These are phyloP conservation scores for Oryzias melastigma DNA, from an alignment of 2,113 vertebrate species.

Conservation along the genomic window DNA sequence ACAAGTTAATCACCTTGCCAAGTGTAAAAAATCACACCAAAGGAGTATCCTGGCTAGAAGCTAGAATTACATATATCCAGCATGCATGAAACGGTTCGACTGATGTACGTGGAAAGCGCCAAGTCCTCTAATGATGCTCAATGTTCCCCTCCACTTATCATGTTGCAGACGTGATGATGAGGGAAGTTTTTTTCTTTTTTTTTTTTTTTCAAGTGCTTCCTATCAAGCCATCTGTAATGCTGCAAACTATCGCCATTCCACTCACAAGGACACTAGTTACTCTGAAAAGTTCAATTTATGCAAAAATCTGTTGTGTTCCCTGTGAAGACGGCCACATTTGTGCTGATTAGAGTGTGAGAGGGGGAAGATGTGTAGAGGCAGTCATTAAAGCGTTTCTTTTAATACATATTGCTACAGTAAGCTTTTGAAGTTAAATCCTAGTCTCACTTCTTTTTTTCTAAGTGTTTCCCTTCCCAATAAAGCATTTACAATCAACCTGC, in stretches of 20 bases:
- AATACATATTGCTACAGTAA: slow-evolving; percentile 15
- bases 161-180: slow-evolving; percentile 41
- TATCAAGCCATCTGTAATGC: slow-evolving; percentile 64
- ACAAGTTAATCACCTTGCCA: slow-evolving; percentile 55
- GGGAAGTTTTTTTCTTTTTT: neutral
- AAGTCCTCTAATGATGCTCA: slow-evolving; percentile 26
- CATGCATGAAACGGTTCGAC: slow-evolving; percentile 19
- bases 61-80: slow-evolving; percentile 55
- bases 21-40: slow-evolving; percentile 52
- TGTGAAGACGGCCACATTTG: slow-evolving; percentile 34
- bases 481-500: slow-evolving; percentile 58
- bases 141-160: slow-evolving; percentile 39
- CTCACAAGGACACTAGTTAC: slow-evolving; percentile 56
- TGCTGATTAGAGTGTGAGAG: slow-evolving; percentile 19
- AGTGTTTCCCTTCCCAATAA: slow-evolving; percentile 39
- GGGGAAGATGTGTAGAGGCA: slow-evolving; percentile 14
- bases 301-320: slow-evolving; percentile 58
- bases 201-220: slow-evolving; percentile 16
- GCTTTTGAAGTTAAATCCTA: slow-evolving; percentile 40
- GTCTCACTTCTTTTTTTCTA: slow-evolving; percentile 45
- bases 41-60: slow-evolving; percentile 39
- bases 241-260: slow-evolving; percentile 45
- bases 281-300: slow-evolving; percentile 50
- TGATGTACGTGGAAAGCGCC: slow-evolving; percentile 27
- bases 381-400: slow-evolving; percentile 8